Evolutionary conservation across 1,140 invertebrate genomes (phyloP).

Genomic region (Condylostylus longicornis): DNA sequence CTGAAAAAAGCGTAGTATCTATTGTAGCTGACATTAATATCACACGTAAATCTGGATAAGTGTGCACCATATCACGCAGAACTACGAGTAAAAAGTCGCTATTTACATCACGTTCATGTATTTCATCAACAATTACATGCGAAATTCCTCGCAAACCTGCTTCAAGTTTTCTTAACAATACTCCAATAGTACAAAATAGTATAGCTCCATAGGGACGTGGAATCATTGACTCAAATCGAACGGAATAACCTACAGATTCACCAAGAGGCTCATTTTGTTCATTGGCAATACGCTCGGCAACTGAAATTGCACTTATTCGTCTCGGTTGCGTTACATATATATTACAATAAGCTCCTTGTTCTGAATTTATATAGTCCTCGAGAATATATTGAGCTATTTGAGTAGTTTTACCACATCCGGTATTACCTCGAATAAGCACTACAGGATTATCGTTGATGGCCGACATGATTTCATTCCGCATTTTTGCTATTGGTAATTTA

Average conservation of each 20-base stretch:
- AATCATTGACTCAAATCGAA: constrained; percentile 76
- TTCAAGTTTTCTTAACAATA: constrained; percentile 81
- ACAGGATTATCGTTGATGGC: constrained; percentile 76
- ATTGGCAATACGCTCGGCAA: constrained; percentile 75
- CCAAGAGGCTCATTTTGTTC: constrained; percentile 80
- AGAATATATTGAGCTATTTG: constrained; percentile 92
- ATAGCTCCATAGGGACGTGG: constrained; percentile 86
- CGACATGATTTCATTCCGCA: constrained; percentile 59
- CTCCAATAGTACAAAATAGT: constrained; percentile 89
- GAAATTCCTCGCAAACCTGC: constrained; percentile 71
- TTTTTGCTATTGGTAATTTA: constrained; percentile 58
- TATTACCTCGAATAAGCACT: constrained; percentile 79
- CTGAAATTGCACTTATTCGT: constrained; percentile 85
- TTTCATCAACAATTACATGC: constrained; percentile 91
- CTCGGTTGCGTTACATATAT: constrained; percentile 89
- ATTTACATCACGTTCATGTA: constrained; percentile 93
- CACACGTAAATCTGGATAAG: constrained; percentile 75
- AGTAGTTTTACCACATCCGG: constrained; percentile 82
- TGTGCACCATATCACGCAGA: constrained; percentile 78
- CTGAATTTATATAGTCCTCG: constrained; percentile 81
- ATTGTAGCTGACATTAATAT: constrained; percentile 98
- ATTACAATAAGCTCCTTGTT: constrained; percentile 67
- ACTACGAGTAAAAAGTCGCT: constrained; percentile 92
- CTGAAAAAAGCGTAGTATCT: constrained; percentile 74
- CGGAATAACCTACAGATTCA: constrained; percentile 73